Evolutionary conservation across 1,140 invertebrate species (phyloP).

Genomic region (Caenorhabditis briggsae): DNA sequence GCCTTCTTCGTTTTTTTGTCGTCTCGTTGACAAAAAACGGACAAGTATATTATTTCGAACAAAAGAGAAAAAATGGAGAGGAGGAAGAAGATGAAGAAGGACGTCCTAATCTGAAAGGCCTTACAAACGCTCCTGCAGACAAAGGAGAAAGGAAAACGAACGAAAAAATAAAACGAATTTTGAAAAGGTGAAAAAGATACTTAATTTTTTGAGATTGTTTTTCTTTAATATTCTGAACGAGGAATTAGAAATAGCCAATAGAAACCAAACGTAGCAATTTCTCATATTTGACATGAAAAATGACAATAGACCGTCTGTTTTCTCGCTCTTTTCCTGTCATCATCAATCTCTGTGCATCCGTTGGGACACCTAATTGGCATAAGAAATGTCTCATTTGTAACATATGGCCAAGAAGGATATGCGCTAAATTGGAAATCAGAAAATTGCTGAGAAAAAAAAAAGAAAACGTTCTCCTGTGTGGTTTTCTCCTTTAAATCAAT

Average conservation of each 20-base stretch:
- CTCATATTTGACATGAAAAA: constrained; percentile 43
- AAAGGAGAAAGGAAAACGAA: neutral
- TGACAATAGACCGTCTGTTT: constrained; percentile 33
- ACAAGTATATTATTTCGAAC: constrained; percentile 48
- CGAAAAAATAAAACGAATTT: neutral
- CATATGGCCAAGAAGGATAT: constrained; percentile 35
- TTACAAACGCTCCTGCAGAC: constrained; percentile 35
- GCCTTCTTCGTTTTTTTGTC: constrained; percentile 3
- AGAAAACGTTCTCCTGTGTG: neutral
- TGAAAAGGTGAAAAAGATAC: neutral
- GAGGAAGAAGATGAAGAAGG: neutral
- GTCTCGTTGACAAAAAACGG: constrained; percentile 57
- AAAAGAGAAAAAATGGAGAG: constrained; percentile 27
- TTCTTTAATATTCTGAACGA: no score
- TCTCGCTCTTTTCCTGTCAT: neutral
- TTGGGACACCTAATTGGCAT: constrained; percentile 6
- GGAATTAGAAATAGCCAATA: no score
- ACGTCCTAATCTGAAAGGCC: constrained; percentile 52
- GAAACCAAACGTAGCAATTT: neutral
- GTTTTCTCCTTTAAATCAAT: neutral
- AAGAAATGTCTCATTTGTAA: constrained; percentile 44
- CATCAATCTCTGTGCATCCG: constrained; percentile 40
- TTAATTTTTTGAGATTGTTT: neutral
- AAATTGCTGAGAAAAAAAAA: constrained; percentile 5
- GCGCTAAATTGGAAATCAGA: neutral